Base-by-base conservation (phyloP, 2,888 invertebrate species). In the Phlogophora meticulosa region DNA sequence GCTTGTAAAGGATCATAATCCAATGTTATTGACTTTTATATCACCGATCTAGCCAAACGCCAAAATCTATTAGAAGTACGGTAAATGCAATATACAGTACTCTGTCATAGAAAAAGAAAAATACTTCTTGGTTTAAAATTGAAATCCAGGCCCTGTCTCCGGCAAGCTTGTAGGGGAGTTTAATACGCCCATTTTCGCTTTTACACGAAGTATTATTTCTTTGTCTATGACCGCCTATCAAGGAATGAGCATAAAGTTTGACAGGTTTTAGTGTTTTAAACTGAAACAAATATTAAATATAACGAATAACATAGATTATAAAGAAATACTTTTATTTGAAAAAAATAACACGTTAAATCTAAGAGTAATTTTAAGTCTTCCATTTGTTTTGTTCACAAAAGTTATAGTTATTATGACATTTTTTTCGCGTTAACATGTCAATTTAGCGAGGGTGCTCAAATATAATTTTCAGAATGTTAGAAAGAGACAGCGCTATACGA, bases 201-300 rank as follows among this genome's bases (percentile, higher is more conserved):
- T 4, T 1, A 22, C 15, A 22, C 11, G 7, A 69, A 38, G 11
- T 32, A 28, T 22, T 32, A 2, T 46, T 28, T 10, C 0, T 42
- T 45, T 32, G 11, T 1, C 24, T 32, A 10, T 13, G 10, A 20
- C n/a, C 13, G 36, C n/a, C 32, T 22, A 20, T 13, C 10, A 11
- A 38, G 13, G 9, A 62, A 48, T 0, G 38, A 65, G 53, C 55
- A 43, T 64, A 48, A 13, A 10, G 10, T 46, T 64, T 64, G 65
- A 56, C 55, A 58, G 43, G 72, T 76, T 72, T 80, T 58, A 77
- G 77, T 80, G 80, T 77, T 77, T 80, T 76, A 76, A 24, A 77
- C 77, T 77, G 80, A 80, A 80, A 60, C 62, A 52, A 55, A 38
- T 7, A 13, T 49, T 38, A 43, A 20, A 46, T 28, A 36, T 74